These are phyloP conservation scores for Sesamia inferens DNA, from an alignment of 2,888 invertebrate genomes.

Conservation along the genomic window DNA sequence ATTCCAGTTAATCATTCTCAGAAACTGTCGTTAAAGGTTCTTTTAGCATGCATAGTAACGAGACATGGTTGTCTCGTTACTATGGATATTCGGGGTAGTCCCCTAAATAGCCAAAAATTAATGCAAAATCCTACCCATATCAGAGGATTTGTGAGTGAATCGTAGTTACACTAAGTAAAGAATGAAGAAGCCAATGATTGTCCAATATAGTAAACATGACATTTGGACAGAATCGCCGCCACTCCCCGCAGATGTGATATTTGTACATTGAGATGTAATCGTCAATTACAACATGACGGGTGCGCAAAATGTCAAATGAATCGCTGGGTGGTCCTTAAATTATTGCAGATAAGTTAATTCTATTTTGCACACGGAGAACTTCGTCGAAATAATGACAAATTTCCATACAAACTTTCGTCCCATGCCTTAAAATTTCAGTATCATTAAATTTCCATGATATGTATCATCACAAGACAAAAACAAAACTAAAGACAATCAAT, in stretches of 20 bases:
- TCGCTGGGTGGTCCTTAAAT: slow-evolving; percentile 20
- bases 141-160: background rate
- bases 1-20: background rate
- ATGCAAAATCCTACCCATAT: background rate
- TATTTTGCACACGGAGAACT: background rate
- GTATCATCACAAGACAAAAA: too few species aligned
- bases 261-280: slow-evolving; percentile 43
- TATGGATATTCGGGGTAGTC: too few species aligned
- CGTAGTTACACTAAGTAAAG: slow-evolving; percentile 15
- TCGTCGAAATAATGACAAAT: background rate
- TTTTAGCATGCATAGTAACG: background rate
- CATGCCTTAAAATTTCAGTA: too few species aligned
- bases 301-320: slow-evolving; percentile 49
- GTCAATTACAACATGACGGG: slow-evolving; percentile 40
- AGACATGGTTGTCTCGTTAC: too few species aligned
- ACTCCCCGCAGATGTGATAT: slow-evolving; percentile 38
- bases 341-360: background rate
- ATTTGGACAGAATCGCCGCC: slow-evolving; percentile 42
- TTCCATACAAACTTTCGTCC: background rate
- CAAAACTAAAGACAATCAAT: too few species aligned
- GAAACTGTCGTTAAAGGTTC: background rate
- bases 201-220: slow-evolving; percentile 38
- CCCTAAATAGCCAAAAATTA: accelerated
- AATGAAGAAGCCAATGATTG: slow-evolving; percentile 17
- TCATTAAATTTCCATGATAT: too few species aligned